Base-by-base conservation (phyloP, 2,113 vertebrate genomes). In the Calonectris borealis region DNA sequence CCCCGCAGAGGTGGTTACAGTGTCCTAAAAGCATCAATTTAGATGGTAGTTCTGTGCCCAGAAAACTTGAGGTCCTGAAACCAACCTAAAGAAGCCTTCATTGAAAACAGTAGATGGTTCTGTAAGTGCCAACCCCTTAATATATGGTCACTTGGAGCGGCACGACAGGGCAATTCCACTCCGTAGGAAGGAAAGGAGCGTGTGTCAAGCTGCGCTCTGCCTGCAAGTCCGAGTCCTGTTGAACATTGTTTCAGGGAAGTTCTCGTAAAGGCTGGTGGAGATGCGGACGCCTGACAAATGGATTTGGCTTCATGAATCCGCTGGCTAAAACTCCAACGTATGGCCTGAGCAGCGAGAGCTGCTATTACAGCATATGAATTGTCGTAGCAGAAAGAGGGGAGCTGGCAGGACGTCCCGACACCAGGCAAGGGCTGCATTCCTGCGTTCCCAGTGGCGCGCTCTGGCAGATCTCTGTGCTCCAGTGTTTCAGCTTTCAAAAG, bases 401-500 rank as follows among this genome's bases (percentile, higher is more conserved):
- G 71, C 66, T 87, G 96, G 91, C 84, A 40, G 78, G 72, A 81
- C 19, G 5, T 8, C 4, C 48, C 38, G 86, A 46, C 73, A 0
- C 34, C 0, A 57, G 77, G 83, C 65, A 57, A 34, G 83, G 83
- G 6, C 66, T 20, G 42, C 64, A 7, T 19, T 80, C 93, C 93
- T 27, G 64, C 69, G 1, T 44, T 44, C 88, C 91, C 88, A 85
- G 57, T 2, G 55, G 65, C 13, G 3, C 5, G 1, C 64, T 42
- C 89, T 82, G 89, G 89, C 95, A 87, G 19, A 62, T 29, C 73
- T 83, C 86, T 87, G 84, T 60, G 81, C 83, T 48, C 94, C 89
- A 93, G 66, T 73, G 84, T 90, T 93, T 16, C 75, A 91, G 93
- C 82, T 93, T 93, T 95, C 94, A 93, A 94, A 90, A 70, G 89